Evolutionary conservation across 2,797 vertebrate species (phyloP), one percentile per base, ranked within the genome.

Genomic region (Cynodonichthys magdalenae): DNA sequence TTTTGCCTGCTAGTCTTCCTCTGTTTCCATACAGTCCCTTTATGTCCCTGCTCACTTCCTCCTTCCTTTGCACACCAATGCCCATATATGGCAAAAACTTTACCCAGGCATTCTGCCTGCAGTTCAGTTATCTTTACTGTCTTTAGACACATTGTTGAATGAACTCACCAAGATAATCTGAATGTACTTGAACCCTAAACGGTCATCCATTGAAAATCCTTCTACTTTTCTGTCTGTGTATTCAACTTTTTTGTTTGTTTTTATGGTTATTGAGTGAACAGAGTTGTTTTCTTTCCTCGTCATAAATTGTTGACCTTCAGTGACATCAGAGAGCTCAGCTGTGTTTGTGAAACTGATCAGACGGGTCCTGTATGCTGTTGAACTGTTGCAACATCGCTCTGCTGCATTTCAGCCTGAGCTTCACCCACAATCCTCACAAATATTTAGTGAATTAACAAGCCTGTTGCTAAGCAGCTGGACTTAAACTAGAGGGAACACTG

Each of bases 41-140:
- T 75, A 28, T 24, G 71, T 63, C 74, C 60, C 17, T 48, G 56
- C 65, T 46, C 63, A 72, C 74, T 74, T 90, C 81, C 83, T 88
- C 67, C 72, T 63, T 52, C 59, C 79, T 44, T 59, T 53, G 31
- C 53, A 48, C 61, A 59, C 46, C 17, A 44, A 15, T 0, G 31
- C 56, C 90, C 84, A 75, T 90, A 88, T 90, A 90, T 84, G 87
- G 90, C 51, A 70, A 87, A 24, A 29, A 58, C 49, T 67, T 80
- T 52, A 34, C 55, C 79, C 70, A 59, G 29, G 57, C 64, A 3
- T 20, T 55, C 14, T 39, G 48, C 66, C 48, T 57, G 55, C 47
- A 44, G 61, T 53, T 44, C 42, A 57, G 58, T 71, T 66, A 58
- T 80, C 63, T 77, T 20, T 69, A 0, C 24, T 55, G 17, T 51